Conservation (phyloP, 2,113 vertebrate species). For the Gasterosteus nipponicus region DNA sequence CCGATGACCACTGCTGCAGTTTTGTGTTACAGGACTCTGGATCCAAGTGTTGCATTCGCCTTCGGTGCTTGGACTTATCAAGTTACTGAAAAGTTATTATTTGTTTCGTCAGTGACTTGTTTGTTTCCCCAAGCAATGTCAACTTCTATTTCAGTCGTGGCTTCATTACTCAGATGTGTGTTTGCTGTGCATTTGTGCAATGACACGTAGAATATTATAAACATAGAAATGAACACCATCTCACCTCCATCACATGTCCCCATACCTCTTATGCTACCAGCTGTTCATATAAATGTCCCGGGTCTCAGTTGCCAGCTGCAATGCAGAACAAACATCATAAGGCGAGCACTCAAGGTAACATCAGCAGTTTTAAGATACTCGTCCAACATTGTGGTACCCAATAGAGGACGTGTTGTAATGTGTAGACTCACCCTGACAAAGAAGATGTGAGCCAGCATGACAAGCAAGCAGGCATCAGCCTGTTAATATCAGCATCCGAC, state of each 20-base stretch:
- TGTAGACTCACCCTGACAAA: conserved; percentile 69
- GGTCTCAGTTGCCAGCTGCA: no score
- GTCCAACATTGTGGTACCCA: no score
- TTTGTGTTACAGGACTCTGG: neutral
- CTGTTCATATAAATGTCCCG: no score
- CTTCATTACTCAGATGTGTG: conserved; percentile 15
- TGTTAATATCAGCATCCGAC: conserved; percentile 93
- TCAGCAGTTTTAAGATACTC: no score
- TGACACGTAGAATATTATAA: no score
- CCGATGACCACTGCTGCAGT: conserved; percentile 2
- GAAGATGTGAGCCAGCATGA: conserved; percentile 94
- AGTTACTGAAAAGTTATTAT: neutral
- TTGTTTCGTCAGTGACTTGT: neutral
- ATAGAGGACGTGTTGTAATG: no score
- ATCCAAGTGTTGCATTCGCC: neutral
- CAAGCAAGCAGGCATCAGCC: conserved; percentile 90
- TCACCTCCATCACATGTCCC: no score
- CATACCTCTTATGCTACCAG: no score
- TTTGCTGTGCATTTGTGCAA: neutral
- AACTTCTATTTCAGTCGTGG: conserved; percentile 20
- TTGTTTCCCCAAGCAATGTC: neutral
- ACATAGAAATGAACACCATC: no score
- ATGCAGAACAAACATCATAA: no score
- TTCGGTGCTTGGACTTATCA: neutral
- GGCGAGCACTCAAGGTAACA: no score